These are phyloP conservation scores for Alligator sinensis DNA, from an alignment of 2,113 vertebrate species.

Conservation along the genomic window DNA sequence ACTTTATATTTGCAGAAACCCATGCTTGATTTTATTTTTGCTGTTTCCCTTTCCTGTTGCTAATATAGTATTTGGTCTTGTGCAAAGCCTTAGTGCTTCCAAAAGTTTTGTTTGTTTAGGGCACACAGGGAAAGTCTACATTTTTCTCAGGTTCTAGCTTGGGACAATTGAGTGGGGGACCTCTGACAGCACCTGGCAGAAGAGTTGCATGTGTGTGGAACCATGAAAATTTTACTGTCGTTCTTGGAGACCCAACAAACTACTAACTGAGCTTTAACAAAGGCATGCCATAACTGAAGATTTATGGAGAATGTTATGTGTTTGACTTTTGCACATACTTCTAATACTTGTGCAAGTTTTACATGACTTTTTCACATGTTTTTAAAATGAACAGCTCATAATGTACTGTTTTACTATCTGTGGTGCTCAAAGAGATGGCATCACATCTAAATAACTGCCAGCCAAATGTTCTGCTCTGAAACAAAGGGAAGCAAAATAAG, in stretches of 20 bases:
- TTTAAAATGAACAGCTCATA: not conserved
- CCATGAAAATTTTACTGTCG: not conserved
- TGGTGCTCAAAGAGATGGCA: not conserved
- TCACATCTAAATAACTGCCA: accelerated
- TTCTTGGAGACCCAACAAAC: not conserved
- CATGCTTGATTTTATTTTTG: too few species aligned
- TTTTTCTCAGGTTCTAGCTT: too few species aligned
- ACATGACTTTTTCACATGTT: not conserved
- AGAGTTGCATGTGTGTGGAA: not conserved
- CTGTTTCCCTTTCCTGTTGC: too few species aligned
- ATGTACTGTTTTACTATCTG: not conserved
- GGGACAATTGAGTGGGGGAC: too few species aligned
- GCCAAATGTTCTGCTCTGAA: not conserved
- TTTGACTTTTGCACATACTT: not conserved
- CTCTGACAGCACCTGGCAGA: not conserved
- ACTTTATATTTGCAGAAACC: too few species aligned
- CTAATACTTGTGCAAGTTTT: not conserved
- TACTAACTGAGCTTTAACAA: not conserved
- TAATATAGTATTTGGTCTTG: too few species aligned
- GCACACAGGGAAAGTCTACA: too few species aligned
- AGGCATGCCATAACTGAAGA: not conserved
- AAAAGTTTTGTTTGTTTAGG: too few species aligned
- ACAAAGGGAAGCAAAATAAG: not conserved
- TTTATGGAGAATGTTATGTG: not conserved
- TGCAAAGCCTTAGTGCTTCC: too few species aligned